These are phyloP conservation scores for Gymnocheta viridis DNA, from an alignment of 2,888 invertebrate species.

Conservation along the genomic window DNA sequence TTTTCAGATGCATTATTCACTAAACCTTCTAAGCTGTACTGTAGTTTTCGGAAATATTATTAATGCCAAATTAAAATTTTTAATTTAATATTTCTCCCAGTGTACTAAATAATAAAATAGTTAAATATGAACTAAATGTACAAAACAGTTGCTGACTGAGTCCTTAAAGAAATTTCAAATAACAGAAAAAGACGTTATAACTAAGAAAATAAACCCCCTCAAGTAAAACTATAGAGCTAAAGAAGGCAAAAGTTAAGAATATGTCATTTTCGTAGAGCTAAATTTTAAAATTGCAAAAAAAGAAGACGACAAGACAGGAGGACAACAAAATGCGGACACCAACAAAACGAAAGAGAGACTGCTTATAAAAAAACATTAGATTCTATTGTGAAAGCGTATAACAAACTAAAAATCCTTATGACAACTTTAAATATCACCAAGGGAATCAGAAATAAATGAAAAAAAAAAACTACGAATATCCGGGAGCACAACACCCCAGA, in stretches of 20 bases:
- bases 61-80: background rate
- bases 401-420: conserved; percentile 37
- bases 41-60: background rate
- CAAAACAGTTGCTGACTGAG: conserved; percentile 53
- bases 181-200: conserved; percentile 14
- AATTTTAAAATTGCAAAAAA: conserved; percentile 24
- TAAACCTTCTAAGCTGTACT: too few relatives aligned
- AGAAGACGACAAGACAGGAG: background rate
- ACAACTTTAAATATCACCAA: conserved; percentile 62
- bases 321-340: conserved; percentile 2
- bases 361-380: conserved; percentile 9
- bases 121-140: conserved; percentile 62
- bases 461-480: conserved; percentile 3
- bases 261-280: conserved; percentile 54
- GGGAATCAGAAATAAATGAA: conserved; percentile 45
- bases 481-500: conserved; percentile 28
- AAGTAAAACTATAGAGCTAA: conserved; percentile 48
- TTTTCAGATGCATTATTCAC: too few relatives aligned
- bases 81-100: background rate
- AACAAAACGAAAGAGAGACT: conserved; percentile 22
- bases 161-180: conserved; percentile 30
- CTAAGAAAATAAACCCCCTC: conserved; percentile 42
- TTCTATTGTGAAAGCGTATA: conserved; percentile 35
- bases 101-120: conserved; percentile 24
- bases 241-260: conserved; percentile 66